Evolutionary conservation across 2,888 invertebrate species (phyloP), one percentile per base, ranked within the genome.

Genomic region (Caenorhabditis sp.): DNA sequence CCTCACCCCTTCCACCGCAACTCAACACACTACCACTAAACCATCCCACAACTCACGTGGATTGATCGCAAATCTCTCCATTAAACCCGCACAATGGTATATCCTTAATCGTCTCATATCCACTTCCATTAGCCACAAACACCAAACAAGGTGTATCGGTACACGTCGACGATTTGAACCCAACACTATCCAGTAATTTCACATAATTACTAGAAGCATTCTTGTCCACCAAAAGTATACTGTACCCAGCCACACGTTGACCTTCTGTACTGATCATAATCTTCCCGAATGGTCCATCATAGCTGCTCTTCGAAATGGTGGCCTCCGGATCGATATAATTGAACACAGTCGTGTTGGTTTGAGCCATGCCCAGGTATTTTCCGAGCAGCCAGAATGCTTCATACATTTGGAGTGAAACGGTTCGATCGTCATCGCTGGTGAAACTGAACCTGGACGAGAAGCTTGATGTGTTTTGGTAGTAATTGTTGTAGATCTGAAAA

Each of bases 1-100:
- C n/a, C n/a, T n/a, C n/a, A n/a, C n/a, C n/a, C n/a, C n/a, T n/a
- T n/a, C n/a, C n/a, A n/a, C n/a, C n/a, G n/a, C n/a, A n/a, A n/a
- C n/a, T n/a, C n/a, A n/a, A n/a, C n/a, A n/a, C n/a, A n/a, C n/a
- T n/a, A n/a, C n/a, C n/a, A n/a, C n/a, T n/a, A n/a, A n/a, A n/a
- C n/a, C n/a, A n/a, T n/a, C n/a, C n/a, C n/a, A n/a, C n/a, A 57
- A 50, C 54, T 66, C n/a, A 83, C 77, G 81, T 82, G 23, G 76
- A 76, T 56, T 85, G 83, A 68, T 85, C 85, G 57, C 85, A 85
- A 10, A 82, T 68, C 59, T 86, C 84, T 36, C 82, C 81, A 62
- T 77, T 66, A 70, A 83, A 86, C 8, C 85, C 85, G 63, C 85
- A 85, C 2, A 77, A 59, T 10, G 85, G 85, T 49, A 79, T 73